phyloP scores from a whole-genome alignment of 2,888 invertebrate genomes.

The Drosophila mulleri region DNA sequence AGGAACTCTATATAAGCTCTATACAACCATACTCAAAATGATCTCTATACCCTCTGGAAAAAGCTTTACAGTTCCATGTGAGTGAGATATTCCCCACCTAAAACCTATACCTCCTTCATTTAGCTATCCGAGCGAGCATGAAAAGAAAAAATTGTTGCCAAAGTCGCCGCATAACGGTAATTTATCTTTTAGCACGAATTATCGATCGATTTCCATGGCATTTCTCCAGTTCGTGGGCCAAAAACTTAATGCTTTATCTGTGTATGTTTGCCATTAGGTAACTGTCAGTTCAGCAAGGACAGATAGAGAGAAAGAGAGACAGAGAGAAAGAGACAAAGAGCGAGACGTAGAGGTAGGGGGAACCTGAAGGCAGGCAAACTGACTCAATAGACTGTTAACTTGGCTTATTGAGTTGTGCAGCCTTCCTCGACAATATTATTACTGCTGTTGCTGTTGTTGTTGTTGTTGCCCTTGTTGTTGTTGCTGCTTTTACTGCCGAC shows the following conservation, averaged over 20 bases:
- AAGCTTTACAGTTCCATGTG: background rate
- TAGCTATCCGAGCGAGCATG: background rate
- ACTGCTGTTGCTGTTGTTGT: constrained; percentile 6
- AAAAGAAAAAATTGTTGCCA: constrained; percentile 30
- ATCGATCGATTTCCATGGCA: constrained; percentile 74
- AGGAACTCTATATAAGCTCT: no score
- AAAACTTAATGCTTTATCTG: constrained; percentile 79
- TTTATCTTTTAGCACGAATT: constrained; percentile 81
- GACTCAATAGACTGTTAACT: constrained; percentile 77
- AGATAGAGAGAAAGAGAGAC: background rate
- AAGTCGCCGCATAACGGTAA: constrained; percentile 67
- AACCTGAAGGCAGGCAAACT: constrained; percentile 1
- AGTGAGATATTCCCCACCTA: background rate
- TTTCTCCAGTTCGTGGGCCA: constrained; percentile 51
- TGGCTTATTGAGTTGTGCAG: constrained; percentile 76
- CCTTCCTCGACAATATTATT: constrained; percentile 23
- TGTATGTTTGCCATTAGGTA: constrained; percentile 81
- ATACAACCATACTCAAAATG: no score
- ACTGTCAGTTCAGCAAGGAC: constrained; percentile 76
- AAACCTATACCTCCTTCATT: background rate
- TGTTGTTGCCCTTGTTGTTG: constrained; percentile 35
- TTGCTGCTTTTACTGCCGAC: constrained; percentile 52
- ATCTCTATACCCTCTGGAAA: background rate
- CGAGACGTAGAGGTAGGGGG: no score
- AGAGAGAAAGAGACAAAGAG: background rate